Evolutionary conservation across 2,113 vertebrate genomes (phyloP), one percentile per base, ranked within the genome.

Genomic region (Tamias sibiricus): DNA sequence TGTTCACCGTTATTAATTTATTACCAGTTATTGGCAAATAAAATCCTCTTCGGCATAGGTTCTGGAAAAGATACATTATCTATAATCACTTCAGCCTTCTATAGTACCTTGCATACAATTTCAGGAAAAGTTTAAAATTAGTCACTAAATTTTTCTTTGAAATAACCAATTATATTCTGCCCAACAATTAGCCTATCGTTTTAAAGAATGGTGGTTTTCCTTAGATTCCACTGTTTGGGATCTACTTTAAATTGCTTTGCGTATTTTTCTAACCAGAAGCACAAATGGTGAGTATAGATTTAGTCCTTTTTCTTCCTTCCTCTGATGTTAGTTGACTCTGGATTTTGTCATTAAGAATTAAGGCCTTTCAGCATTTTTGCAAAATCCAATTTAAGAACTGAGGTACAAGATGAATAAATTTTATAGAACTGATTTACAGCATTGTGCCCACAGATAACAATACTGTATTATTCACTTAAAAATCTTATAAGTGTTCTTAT

Each of bases 11-110:
- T 88, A 83, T 40, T 87, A 92, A 76, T 62, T 24, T 92, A 87
- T 82, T 83, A 87, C 5, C 71, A 40, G 90, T 94, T 88, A 66
- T 80, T 89, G 95, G 57, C 87, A 90, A 97, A 80, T 96, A 91
- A 95, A 82, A 47, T 14, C 37, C 35, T 47, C 44, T 77, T 52
- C 24, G 4, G 40, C 7, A 32, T 91, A 85, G 37, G 11, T 69
- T 90, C 93, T 74, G 9, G 52, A 87, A 94, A 95, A 69, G 35
- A 35, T 49, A 76, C 57, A n/a, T 24, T 57, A 17, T 52, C 11
- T 32, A 13, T 66, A 74, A 72, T 71, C 59, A 24, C 37, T 90
- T 94, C 35, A 19, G 8, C 42, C 8, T 82, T 89, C 42, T 82
- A 5, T 11, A 81, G 79, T 54, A 52, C 8, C 68, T 96, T 75